Percentiles rank a stretch among this genome's conserved stretches.
phyloP scores from a whole-genome alignment of 2,797 vertebrate species.

The Mormyrus proboscirostris region DNA sequence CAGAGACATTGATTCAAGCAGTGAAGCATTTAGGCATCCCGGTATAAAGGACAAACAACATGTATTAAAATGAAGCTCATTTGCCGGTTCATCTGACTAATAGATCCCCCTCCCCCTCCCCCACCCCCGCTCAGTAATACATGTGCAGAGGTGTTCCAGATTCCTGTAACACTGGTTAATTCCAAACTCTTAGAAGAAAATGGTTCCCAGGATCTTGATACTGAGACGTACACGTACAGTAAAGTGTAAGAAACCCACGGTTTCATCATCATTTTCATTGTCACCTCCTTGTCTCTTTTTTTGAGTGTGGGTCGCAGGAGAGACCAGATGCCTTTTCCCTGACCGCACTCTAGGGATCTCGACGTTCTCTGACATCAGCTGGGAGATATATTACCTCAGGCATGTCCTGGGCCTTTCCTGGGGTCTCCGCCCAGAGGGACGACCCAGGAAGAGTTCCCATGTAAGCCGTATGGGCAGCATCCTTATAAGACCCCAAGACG shows the following conservation, averaged over 20 bases:
- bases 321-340: not conserved
- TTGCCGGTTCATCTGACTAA: slow-evolving; percentile 6
- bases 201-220: not conserved
- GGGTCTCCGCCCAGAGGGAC: not conserved
- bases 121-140: not conserved
- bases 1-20: not conserved
- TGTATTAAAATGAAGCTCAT: not conserved
- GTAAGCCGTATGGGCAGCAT: not conserved
- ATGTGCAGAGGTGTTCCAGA: not conserved
- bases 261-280: not conserved
- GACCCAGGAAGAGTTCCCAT: not conserved
- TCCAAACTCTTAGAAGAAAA: not conserved
- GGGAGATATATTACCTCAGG: not conserved
- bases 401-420: not conserved
- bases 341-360: not conserved
- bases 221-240: not conserved
- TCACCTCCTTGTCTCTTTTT: not conserved
- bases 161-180: not conserved
- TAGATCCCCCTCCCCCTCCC: not conserved
- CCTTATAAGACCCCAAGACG: not conserved
- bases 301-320: not conserved
- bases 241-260: not conserved
- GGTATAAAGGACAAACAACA: not conserved
- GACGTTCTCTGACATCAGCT: not conserved
- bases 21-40: not conserved